These are phyloP conservation scores for Gisinianus flammeolus DNA, from an alignment of 2,888 invertebrate genomes.

Conservation along the genomic window DNA sequence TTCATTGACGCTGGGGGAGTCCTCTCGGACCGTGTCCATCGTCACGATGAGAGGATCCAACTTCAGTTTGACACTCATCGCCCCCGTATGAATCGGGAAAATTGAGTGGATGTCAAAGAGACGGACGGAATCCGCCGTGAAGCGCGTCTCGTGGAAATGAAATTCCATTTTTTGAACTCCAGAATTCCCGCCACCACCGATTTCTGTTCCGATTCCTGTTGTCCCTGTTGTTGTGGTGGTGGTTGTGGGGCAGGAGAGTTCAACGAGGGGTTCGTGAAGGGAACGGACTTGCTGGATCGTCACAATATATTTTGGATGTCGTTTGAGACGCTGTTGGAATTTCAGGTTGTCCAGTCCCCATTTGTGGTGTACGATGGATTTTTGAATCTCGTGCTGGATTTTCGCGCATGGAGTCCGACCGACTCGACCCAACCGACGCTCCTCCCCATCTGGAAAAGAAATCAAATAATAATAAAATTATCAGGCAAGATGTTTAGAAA, in stretches of 20 bases:
- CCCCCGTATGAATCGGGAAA: constrained; percentile 55
- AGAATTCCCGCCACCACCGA: not conserved
- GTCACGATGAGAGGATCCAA: constrained; percentile 53
- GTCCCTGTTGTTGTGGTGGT: constrained; percentile 30
- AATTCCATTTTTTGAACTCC: constrained; percentile 46
- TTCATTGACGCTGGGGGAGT: constrained; percentile 31
- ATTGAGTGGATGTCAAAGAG: constrained; percentile 58
- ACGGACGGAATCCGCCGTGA: constrained; percentile 55
- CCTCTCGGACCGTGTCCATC: constrained; percentile 51
- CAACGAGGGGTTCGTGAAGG: constrained; percentile 54
- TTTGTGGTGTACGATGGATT: constrained; percentile 50
- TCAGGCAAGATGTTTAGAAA: not conserved
- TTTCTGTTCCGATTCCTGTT: not conserved
- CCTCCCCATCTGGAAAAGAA: not conserved
- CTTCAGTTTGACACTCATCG: constrained; percentile 52
- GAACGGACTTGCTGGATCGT: constrained; percentile 51
- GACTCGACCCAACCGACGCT: not conserved
- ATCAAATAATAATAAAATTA: not conserved
- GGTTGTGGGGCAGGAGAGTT: constrained; percentile 49
- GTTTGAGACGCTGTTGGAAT: constrained; percentile 55
- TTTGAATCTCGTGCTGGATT: constrained; percentile 54
- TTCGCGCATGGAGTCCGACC: constrained; percentile 45
- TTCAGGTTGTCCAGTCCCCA: constrained; percentile 54
- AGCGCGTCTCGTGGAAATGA: constrained; percentile 53
- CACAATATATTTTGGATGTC: constrained; percentile 55